Evolutionary conservation across 2,797 vertebrate genomes (phyloP).

Genomic region (Saguinus oedipus): DNA sequence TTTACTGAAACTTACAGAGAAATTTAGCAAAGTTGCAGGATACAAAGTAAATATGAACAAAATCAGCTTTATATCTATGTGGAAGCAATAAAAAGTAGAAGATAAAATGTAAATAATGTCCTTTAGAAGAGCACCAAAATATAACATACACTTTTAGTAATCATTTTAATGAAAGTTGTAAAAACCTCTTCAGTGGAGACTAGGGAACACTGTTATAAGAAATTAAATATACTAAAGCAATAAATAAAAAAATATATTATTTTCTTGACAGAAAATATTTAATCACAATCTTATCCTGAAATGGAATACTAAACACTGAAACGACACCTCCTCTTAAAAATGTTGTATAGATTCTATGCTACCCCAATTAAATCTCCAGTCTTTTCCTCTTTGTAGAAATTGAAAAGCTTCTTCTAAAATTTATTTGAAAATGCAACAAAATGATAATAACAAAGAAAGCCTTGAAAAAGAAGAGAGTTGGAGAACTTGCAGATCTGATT

Average conservation of each 20-base stretch:
- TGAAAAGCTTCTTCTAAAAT: neutral
- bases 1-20: neutral
- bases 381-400: neutral
- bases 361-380: neutral
- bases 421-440: neutral
- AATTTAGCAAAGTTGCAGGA: neutral
- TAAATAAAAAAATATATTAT: neutral
- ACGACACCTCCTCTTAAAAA: neutral
- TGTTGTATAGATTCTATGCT: neutral
- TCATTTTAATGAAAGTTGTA: neutral
- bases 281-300: neutral
- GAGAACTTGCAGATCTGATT: neutral
- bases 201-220: neutral
- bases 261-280: constrained; percentile 27
- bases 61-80: neutral
- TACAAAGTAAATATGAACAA: neutral
- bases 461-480: neutral
- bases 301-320: neutral
- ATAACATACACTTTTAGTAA: neutral
- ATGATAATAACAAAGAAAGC: neutral
- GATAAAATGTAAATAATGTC: neutral
- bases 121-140: neutral
- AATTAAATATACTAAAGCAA: neutral
- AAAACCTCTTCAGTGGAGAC: neutral
- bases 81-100: neutral